Base-by-base conservation (phyloP, 53 echinoderm and acorn worm species). In the Echinometra lucunter region DNA sequence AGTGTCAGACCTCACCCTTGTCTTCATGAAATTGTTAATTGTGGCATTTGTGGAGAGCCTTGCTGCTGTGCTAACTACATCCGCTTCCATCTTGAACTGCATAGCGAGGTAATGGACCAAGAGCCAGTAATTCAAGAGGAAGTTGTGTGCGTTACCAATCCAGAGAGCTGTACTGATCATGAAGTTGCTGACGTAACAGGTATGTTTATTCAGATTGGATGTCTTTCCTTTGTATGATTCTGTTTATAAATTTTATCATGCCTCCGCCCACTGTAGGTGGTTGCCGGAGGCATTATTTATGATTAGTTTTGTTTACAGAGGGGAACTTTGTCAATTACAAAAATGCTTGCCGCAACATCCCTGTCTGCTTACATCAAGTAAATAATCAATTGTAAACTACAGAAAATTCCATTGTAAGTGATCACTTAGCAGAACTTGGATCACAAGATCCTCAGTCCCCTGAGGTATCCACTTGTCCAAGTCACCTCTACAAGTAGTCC, bases 41-140 rank as follows among this genome's bases (percentile, higher is more conserved):
- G 89, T 60, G 58, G 89, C 6, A 23, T 89, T 1, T 89, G 89
- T 40, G 89, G 89, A 37, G 89, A 89, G 89, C 58, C 89, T 13
- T 89, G 89, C 60, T 89, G 89, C 30, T 89, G 89, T 37, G 21
- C 58, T 17, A 89, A 89, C 60, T 89, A 89, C 89, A 89, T 89
- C 40, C 89, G 35, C 25, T 60, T 57, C 60, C 89, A 89, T 49
- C 58, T 89, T 60, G 40, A 60, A n/a, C 37, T 58, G 60, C 89
- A 89, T 40, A 10, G n/a, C 5, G 89, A 89, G 21, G 23, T 21
- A 2, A 30, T 89, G 58, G 21, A 57, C 37, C 58, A 89, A 40
- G 89, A 89, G 60, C 58, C 60, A 8, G 21, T 38, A 6, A 12
- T 6, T 37, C 89, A 89, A 38, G 58, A 57, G 60, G 89, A 85